Conservation (phyloP, 2,888 invertebrate genomes). For the Criorhina ranunculi region DNA sequence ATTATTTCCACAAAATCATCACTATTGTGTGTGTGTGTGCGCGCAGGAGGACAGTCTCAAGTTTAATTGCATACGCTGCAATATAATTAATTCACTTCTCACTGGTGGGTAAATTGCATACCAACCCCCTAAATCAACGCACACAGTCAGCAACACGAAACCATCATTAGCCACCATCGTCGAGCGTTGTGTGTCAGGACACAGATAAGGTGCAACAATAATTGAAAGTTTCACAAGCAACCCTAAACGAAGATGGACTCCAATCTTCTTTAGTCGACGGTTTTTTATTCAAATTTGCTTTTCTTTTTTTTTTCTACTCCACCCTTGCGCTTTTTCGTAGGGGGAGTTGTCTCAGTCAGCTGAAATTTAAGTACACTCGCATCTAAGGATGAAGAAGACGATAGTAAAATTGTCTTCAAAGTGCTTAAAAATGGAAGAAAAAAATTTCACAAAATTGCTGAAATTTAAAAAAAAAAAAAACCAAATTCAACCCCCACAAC, state of each 20-base stretch:
- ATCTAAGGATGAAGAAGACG: conserved; percentile 22
- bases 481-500: too few species aligned
- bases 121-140: conserved; percentile 52
- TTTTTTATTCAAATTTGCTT: conserved; percentile 29
- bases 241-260: conserved; percentile 7
- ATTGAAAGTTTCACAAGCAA: conserved; percentile 30
- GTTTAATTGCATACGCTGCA: conserved; percentile 49
- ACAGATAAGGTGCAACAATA: conserved; percentile 62
- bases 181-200: conserved; percentile 40
- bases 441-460: conserved; percentile 27
- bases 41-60: background rate
- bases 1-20: conserved; percentile 29
- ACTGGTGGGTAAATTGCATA: conserved; percentile 42
- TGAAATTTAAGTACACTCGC: conserved; percentile 42
- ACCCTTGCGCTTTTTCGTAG: background rate
- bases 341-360: conserved; percentile 35
- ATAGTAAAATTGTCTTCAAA: conserved; percentile 38
- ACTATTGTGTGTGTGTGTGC: background rate
- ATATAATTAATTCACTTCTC: conserved; percentile 53
- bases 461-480: conserved; percentile 14
- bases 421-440: conserved; percentile 16
- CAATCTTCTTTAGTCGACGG: background rate
- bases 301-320: conserved; percentile 18
- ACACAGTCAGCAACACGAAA: conserved; percentile 46
- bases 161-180: conserved; percentile 39